Percentiles rank a stretch among this genome's conserved stretches.
phyloP scores from a whole-genome alignment of 2,113 vertebrate species.

The Barnardius zonarius region DNA sequence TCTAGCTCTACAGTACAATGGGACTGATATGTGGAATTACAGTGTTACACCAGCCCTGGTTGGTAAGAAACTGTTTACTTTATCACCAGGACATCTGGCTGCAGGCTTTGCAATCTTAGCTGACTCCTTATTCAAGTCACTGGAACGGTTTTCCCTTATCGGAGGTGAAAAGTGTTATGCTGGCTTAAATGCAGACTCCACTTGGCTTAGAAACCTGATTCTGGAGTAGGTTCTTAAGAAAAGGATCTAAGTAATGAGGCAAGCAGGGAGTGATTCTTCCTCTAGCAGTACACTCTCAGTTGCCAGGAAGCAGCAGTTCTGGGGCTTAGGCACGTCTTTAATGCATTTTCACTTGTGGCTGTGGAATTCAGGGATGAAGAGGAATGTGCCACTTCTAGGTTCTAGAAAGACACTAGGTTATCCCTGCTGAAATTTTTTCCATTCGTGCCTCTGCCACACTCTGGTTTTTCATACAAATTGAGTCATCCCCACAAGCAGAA shows the following conservation, averaged over 20 bases:
- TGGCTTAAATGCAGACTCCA: background rate
- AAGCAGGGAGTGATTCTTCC: background rate
- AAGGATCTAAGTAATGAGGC: background rate
- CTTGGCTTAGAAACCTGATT: background rate
- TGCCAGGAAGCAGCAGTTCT: background rate
- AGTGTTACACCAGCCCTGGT: background rate
- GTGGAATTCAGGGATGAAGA: background rate
- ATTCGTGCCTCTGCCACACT: background rate
- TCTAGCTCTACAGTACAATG: slow-evolving; percentile 43
- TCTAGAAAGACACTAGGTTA: background rate
- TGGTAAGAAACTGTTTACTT: slow-evolving; percentile 58
- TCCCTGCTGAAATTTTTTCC: background rate
- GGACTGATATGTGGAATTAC: slow-evolving; percentile 5
- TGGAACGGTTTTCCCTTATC: background rate
- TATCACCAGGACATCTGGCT: background rate
- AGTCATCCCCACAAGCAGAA: background rate
- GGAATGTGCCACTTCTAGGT: background rate
- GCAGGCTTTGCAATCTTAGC: background rate
- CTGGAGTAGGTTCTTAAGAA: background rate
- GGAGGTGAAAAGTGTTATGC: background rate
- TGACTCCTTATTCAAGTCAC: background rate
- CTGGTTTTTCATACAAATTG: background rate
- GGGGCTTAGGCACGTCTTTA: background rate
- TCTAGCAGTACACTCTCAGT: background rate
- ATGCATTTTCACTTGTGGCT: background rate